phyloP scores from a whole-genome alignment of 2,113 vertebrate species.

The Tenebrosternarchus preto region DNA sequence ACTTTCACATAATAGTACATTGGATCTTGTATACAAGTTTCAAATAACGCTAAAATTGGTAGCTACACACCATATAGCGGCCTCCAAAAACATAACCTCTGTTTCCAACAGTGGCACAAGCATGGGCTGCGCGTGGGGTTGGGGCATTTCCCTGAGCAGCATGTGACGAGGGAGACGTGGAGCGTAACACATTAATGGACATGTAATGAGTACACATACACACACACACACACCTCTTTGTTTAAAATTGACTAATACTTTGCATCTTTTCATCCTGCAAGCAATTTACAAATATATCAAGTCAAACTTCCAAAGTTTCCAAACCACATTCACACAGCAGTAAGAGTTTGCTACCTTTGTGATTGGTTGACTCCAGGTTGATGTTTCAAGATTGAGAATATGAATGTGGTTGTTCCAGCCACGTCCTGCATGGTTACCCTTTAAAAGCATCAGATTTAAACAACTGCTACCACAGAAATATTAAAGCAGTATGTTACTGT shows the following conservation, averaged over 20 bases:
- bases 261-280: neutral
- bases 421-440: conserved; percentile 84
- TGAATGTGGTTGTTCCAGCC: conserved; percentile 98
- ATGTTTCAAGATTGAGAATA: conserved; percentile 88
- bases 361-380: conserved; percentile 87
- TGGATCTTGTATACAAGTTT: too few relatives aligned
- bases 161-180: neutral
- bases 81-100: conserved; percentile 94
- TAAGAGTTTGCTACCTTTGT: conserved; percentile 76
- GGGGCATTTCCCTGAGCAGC: conserved; percentile 83
- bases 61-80: conserved; percentile 82
- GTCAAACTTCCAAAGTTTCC: neutral
- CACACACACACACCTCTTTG: too few relatives aligned
- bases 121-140: conserved; percentile 91
- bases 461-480: conserved; percentile 52
- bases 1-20: too few relatives aligned
- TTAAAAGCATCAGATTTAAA: conserved; percentile 32
- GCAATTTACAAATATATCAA: neutral
- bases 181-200: neutral
- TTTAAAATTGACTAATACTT: too few relatives aligned
- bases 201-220: neutral
- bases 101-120: conserved; percentile 89
- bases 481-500: neutral
- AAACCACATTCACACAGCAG: too few relatives aligned
- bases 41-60: too few relatives aligned